A percentile compares a stretch with the other conserved stretches of the same genome.
These are phyloP conservation scores for Malthinus seriepunctatus DNA, from an alignment of 2,888 invertebrate genomes.

Conservation along the genomic window DNA sequence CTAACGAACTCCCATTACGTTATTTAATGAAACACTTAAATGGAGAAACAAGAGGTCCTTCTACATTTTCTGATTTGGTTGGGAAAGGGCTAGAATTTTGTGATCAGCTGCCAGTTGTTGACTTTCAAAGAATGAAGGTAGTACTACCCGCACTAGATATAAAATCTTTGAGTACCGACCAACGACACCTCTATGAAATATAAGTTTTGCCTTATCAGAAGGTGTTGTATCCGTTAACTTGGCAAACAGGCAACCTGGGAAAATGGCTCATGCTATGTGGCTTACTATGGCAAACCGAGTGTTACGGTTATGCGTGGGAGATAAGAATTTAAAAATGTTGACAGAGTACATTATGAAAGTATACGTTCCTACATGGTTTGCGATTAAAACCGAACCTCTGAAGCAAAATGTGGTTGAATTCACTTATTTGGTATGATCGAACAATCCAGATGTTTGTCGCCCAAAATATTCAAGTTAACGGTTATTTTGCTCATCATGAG, in stretches of 20 bases:
- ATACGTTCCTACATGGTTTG: constrained; percentile 33
- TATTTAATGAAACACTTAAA: not conserved
- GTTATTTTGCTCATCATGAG: constrained; percentile 39
- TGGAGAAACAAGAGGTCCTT: not conserved
- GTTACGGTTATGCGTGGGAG: not conserved
- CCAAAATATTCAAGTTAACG: constrained; percentile 33
- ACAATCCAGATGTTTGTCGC: no score
- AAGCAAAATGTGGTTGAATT: no score
- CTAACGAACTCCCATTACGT: constrained; percentile 4
- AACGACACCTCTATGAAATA: not conserved
- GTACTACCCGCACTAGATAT: not conserved
- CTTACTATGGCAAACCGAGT: no score
- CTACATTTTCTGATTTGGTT: not conserved
- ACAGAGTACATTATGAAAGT: constrained; percentile 29
- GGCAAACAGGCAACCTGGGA: not conserved
- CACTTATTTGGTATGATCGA: no score
- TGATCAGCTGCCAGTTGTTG: not conserved
- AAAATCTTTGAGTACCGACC: not conserved
- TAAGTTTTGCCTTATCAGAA: not conserved
- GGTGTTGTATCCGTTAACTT: no score
- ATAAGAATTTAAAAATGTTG: constrained; percentile 10
- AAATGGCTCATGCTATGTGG: not conserved
- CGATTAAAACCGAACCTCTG: constrained; percentile 15
- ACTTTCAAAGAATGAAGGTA: not conserved
- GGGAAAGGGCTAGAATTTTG: not conserved